Conservation (phyloP, 2,888 invertebrate genomes). For the Eupsilia transversa region DNA sequence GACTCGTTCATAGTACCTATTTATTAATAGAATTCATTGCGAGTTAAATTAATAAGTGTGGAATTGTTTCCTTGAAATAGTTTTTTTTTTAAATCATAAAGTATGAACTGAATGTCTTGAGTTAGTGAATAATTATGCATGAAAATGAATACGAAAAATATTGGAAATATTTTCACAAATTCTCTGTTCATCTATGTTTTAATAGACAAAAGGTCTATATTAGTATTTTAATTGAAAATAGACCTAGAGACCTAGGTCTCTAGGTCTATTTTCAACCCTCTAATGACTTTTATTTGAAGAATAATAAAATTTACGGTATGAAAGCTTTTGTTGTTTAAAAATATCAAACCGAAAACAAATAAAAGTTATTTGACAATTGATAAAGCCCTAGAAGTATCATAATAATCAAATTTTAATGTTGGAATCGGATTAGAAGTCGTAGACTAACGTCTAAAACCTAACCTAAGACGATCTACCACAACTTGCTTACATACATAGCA, state of each 20-base stretch:
- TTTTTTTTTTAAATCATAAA: neutral
- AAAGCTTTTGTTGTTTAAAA: neutral
- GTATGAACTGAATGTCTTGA: neutral
- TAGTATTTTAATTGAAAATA: no score
- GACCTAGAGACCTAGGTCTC: no score
- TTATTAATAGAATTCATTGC: neutral
- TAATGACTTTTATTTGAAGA: neutral
- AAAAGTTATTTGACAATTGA: neutral
- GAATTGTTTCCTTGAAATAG: neutral
- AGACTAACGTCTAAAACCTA: neutral
- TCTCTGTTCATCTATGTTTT: neutral
- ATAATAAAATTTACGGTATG: neutral
- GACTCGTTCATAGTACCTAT: conserved; percentile 1
- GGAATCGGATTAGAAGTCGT: no score
- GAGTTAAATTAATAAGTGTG: neutral
- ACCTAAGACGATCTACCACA: neutral
- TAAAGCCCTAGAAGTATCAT: neutral
- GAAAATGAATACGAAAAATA: neutral
- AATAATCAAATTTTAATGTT: neutral
- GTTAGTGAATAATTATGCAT: neutral
- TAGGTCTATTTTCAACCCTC: no score
- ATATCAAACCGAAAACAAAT: neutral
- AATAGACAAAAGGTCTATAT: neutral
- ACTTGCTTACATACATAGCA: no score
- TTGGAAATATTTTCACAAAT: no score